phyloP scores from a whole-genome alignment of 2,113 vertebrate species.

The Caranx melampygus region DNA sequence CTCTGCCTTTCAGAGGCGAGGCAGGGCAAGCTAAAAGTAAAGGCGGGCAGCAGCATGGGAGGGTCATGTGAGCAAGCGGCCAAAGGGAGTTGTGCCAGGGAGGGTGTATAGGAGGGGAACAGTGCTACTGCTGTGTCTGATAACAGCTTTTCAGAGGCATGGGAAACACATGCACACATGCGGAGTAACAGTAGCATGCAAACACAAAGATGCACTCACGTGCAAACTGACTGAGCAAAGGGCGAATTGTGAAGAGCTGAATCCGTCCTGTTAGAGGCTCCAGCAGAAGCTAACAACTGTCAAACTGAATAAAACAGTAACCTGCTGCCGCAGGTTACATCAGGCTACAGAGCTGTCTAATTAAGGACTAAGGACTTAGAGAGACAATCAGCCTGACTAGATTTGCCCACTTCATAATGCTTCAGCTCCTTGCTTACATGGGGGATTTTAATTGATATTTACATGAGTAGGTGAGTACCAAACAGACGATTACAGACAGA shows the following conservation, averaged over 20 bases:
- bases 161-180: conserved; percentile 51
- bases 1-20: conserved; percentile 66
- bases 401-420: neutral
- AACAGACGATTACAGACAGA: too few species aligned
- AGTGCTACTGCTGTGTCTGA: conserved; percentile 78
- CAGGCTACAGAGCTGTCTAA: neutral
- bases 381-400: neutral
- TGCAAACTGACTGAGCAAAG: neutral
- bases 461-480: neutral
- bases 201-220: conserved; percentile 39
- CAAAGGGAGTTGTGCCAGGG: conserved; percentile 63
- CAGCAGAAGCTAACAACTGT: neutral
- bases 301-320: neutral
- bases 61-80: conserved; percentile 76
- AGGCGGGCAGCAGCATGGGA: conserved; percentile 60
- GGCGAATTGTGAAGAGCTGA: conserved; percentile 7
- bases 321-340: neutral
- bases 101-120: conserved; percentile 70
- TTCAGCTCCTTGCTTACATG: neutral
- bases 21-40: conserved; percentile 63
- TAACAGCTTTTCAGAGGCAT: conserved; percentile 71
- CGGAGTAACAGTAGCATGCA: conserved; percentile 49
- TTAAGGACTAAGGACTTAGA: neutral
- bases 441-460: neutral
- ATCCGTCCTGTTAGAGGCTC: conserved; percentile 4